Evolutionary conservation across 2,888 invertebrate species (phyloP).

Genomic region (Anoplius nigerrimus): DNA sequence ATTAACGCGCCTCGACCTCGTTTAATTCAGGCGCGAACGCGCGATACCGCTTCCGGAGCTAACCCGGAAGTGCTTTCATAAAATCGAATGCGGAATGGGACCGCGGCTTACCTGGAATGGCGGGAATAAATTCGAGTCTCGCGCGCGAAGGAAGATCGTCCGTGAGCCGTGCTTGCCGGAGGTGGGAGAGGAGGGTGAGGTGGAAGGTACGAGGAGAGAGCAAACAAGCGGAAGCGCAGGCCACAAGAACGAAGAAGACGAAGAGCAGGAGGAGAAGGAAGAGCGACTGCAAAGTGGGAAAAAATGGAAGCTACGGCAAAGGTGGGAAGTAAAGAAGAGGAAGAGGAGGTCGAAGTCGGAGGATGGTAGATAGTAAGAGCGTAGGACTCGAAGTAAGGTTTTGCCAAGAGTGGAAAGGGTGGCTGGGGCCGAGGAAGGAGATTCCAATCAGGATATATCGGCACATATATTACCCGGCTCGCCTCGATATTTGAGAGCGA

Average conservation of each 20-base stretch:
- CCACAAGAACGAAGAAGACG: slow-evolving; percentile 1
- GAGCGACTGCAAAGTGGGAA: neutral
- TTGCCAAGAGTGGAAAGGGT: slow-evolving; percentile 4
- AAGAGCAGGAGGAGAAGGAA: slow-evolving; percentile 4
- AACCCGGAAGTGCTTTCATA: slow-evolving; percentile 15
- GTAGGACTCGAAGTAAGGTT: neutral
- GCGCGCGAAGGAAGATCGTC: slow-evolving; percentile 17
- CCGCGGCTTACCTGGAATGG: slow-evolving; percentile 21
- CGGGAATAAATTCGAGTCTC: slow-evolving; percentile 36
- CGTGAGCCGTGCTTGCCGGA: no score
- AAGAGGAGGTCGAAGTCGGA: no score
- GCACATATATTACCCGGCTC: slow-evolving; percentile 43
- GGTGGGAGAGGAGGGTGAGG: no score
- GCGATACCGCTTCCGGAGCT: neutral
- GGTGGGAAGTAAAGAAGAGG: neutral
- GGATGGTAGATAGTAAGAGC: neutral
- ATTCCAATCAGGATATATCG: slow-evolving; percentile 49
- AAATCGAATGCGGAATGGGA: slow-evolving; percentile 22
- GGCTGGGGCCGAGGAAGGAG: slow-evolving; percentile 23
- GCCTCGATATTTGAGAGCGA: slow-evolving; percentile 34
- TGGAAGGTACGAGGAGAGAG: neutral
- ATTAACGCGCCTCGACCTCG: neutral
- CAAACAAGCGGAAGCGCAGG: neutral
- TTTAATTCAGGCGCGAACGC: neutral
- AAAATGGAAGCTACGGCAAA: neutral